Evolutionary conservation across 2,113 vertebrate species (phyloP).

Genomic region (Nymphicus hollandicus): DNA sequence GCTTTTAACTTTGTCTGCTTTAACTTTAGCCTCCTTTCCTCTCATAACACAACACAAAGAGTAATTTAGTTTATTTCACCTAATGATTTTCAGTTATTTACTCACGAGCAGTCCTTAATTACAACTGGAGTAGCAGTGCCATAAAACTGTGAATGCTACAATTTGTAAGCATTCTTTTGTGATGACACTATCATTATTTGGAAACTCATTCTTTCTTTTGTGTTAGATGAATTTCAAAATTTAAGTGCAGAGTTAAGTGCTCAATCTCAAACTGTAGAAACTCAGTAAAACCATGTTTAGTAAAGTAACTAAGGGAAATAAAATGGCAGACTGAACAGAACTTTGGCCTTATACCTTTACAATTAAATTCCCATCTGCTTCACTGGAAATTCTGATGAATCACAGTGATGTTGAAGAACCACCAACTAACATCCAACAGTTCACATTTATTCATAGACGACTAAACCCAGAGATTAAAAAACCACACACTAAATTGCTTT

Average conservation of each 20-base stretch:
- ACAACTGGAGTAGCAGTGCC: background rate
- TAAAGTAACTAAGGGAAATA: background rate
- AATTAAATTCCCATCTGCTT: background rate
- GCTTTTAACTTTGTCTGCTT: background rate
- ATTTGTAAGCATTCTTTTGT: background rate
- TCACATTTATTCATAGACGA: background rate
- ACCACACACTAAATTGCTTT: background rate
- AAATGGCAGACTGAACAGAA: fast-evolving
- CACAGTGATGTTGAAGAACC: background rate
- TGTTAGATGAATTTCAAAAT: background rate
- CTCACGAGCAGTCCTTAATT: background rate
- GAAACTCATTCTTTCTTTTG: background rate
- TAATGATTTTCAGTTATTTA: background rate
- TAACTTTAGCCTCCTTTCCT: background rate
- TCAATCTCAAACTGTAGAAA: background rate
- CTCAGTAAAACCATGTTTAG: background rate
- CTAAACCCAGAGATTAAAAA: background rate
- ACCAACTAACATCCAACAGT: background rate
- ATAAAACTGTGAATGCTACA: background rate
- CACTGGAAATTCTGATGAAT: background rate
- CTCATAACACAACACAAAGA: background rate
- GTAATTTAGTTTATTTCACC: background rate
- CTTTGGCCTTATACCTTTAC: background rate
- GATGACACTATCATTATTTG: background rate
- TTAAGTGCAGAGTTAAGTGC: background rate